phyloP scores from a whole-genome alignment of 2,113 vertebrate genomes.

The Podocnemis expansa region DNA sequence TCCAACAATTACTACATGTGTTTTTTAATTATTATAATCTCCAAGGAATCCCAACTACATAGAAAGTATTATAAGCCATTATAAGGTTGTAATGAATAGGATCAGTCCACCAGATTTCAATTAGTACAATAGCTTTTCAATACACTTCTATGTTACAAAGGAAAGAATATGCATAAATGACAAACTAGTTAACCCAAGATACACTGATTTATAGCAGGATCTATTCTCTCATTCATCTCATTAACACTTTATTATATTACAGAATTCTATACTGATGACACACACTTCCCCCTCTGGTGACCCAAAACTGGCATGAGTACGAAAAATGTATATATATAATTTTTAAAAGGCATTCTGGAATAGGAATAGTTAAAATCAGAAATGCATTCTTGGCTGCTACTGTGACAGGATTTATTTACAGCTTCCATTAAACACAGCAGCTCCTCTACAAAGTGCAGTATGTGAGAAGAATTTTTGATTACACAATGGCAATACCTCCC shows the following conservation, averaged over 20 bases:
- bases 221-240: constrained; percentile 56
- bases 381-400: constrained; percentile 73
- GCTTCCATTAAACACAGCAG: constrained; percentile 77
- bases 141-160: constrained; percentile 68
- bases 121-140: constrained; percentile 76
- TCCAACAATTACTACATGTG: constrained; percentile 74
- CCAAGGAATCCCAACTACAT: constrained; percentile 68
- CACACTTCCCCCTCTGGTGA: not conserved
- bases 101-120: constrained; percentile 73
- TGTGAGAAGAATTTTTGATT: constrained; percentile 87
- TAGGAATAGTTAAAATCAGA: constrained; percentile 71
- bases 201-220: constrained; percentile 66
- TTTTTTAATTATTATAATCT: constrained; percentile 72
- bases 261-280: not conserved
- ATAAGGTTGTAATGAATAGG: constrained; percentile 75
- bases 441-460: constrained; percentile 81
- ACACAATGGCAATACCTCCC: constrained; percentile 77
- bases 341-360: constrained; percentile 51
- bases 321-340: too few species aligned
- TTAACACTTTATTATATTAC: constrained; percentile 39
- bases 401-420: constrained; percentile 76
- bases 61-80: constrained; percentile 69
- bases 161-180: constrained; percentile 67
- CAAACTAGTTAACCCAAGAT: constrained; percentile 67
- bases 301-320: constrained; percentile 36